Conservation (phyloP, 1,140 invertebrate species). For the Vanessa atalanta region DNA sequence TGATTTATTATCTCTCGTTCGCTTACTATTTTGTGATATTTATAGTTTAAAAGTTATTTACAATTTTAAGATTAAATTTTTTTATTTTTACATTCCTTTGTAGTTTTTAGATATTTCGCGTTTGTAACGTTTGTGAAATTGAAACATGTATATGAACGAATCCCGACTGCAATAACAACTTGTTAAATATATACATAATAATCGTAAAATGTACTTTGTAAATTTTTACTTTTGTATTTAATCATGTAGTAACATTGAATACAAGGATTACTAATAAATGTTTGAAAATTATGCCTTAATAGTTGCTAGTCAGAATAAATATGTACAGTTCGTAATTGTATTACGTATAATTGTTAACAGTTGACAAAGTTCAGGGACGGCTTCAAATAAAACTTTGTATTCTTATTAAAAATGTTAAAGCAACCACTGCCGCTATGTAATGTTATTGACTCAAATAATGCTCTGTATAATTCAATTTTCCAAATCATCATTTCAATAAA, state of each 20-base stretch:
- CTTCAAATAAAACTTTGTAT: neutral
- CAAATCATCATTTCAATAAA: too few relatives aligned
- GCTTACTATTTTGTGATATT: slow-evolving; percentile 12
- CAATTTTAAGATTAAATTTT: slow-evolving; percentile 12
- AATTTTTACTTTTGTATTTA: slow-evolving; percentile 18
- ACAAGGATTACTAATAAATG: slow-evolving; percentile 18
- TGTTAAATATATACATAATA: neutral
- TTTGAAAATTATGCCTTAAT: slow-evolving; percentile 54
- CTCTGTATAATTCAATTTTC: neutral
- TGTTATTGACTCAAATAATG: neutral
- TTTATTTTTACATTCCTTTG: slow-evolving; percentile 12
- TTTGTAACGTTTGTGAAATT: neutral
- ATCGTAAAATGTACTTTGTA: neutral
- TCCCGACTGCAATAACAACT: too few relatives aligned
- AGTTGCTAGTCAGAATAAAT: slow-evolving; percentile 55
- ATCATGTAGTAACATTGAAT: neutral
- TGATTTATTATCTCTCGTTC: neutral
- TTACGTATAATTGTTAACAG: slow-evolving; percentile 19
- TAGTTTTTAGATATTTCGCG: neutral
- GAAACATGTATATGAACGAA: neutral
- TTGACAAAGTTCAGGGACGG: neutral
- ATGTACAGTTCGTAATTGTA: slow-evolving; percentile 23
- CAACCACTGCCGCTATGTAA: slow-evolving; percentile 15
- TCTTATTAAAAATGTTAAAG: slow-evolving; percentile 6
- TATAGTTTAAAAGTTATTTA: slow-evolving; percentile 16